These are phyloP conservation scores for Hydrocynus forskahlii DNA, from an alignment of 2,797 vertebrate genomes.

Conservation along the genomic window DNA sequence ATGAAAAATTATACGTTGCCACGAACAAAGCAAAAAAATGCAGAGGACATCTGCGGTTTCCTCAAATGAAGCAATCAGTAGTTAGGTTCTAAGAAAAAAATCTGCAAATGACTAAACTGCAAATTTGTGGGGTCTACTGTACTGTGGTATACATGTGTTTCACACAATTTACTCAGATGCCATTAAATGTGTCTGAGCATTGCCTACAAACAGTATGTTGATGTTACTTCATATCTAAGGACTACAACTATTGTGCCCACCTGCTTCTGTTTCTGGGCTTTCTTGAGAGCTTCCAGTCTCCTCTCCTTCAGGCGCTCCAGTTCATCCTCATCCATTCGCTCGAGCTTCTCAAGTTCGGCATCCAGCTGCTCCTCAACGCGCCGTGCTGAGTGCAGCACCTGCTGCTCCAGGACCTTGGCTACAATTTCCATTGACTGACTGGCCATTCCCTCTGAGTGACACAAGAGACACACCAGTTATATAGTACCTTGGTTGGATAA, in stretches of 20 bases:
- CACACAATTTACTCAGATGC: not conserved
- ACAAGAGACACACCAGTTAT: slow-evolving; percentile 25
- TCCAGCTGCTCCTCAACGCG: slow-evolving; percentile 92
- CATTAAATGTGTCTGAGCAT: not conserved
- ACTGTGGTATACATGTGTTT: not conserved
- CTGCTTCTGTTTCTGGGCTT: slow-evolving; percentile 97
- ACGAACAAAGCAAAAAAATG: no score
- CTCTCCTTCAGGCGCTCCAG: slow-evolving; percentile 90
- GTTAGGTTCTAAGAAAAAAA: no score
- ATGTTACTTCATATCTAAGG: not conserved
- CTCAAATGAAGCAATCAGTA: no score
- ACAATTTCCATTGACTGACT: slow-evolving; percentile 83
- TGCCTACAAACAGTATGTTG: not conserved
- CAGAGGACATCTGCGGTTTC: no score
- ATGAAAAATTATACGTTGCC: no score
- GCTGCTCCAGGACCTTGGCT: slow-evolving; percentile 87
- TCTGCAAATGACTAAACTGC: no score
- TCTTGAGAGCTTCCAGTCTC: slow-evolving; percentile 91
- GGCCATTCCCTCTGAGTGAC: slow-evolving; percentile 73
- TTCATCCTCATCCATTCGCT: slow-evolving; percentile 92
- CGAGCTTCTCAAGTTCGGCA: slow-evolving; percentile 87
- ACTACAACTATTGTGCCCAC: slow-evolving; percentile 64
- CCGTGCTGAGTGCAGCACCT: slow-evolving; percentile 85
- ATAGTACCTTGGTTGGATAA: not conserved
- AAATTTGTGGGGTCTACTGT: no score